Evolutionary conservation across 1,140 invertebrate species (phyloP), one percentile per base, ranked within the genome.

Genomic region (Dolichoris vasculosae): DNA sequence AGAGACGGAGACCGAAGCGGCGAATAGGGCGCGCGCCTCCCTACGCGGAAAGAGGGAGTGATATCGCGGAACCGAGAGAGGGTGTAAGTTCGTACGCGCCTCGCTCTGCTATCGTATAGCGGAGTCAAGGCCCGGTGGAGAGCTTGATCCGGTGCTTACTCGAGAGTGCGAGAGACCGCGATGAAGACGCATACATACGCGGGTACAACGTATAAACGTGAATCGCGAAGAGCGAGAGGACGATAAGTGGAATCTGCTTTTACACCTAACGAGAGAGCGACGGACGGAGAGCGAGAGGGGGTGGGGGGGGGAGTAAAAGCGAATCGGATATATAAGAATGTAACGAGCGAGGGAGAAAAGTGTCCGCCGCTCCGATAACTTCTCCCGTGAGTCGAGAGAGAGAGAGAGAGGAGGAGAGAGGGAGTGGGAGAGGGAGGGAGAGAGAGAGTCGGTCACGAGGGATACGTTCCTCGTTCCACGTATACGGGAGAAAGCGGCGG

Each of bases 41-140:
- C 23, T 51, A 71, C 76, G 17, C 26, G 82, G 75, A 86, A 83
- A 84, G 85, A 82, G 48, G 51, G 76, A 51, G 51, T 59, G 51
- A 55, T 35, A 78, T 55, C n/a, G 32, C 23, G 11, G 38, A 69
- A 43, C 38, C 15, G 51, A 59, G 35, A 78, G 48, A 40, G 51
- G 51, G 76, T 35, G 32, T 78, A 59, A 59, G 76, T 51, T 26
- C 51, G n/a, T 51, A 38, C 46, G 51, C 11, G 15, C 26, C n/a
- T 8, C 2, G 35, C 46, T 76, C n/a, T 30, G 35, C 43, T 48
- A 48, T 76, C n/a, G 35, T 30, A 51, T 26, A 15, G 38, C 15
- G 20, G 0, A 76, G 43, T 51, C 43, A 32, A 6, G 15, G 76
- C 71, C 86, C 69, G 86, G 89, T 89, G 91, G 89, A 90, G 89